Percentiles rank a stretch among this genome's conserved stretches.
Evolutionary conservation across 1,140 invertebrate genomes (phyloP).

Genomic region (Batillaria attramentaria): DNA sequence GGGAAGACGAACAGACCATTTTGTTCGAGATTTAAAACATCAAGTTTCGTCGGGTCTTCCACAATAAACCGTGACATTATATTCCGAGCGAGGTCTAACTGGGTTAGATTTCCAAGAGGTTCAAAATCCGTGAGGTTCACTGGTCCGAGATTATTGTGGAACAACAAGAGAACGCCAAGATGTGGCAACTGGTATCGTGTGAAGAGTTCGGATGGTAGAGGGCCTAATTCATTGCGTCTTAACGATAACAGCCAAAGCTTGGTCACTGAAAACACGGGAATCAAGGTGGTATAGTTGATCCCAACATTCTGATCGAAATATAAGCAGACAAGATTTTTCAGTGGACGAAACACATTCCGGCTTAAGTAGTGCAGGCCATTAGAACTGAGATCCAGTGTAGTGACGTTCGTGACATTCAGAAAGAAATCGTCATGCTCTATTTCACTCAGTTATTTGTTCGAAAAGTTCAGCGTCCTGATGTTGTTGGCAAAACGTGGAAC

Average conservation of each 20-base stretch:
- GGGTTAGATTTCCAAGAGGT: not conserved
- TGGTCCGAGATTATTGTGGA: not conserved
- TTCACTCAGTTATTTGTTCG: too few relatives aligned
- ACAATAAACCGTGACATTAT: not conserved
- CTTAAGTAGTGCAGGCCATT: not conserved
- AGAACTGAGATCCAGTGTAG: not conserved
- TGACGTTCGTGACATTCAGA: not conserved
- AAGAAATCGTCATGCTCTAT: too few relatives aligned
- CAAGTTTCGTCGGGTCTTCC: not conserved
- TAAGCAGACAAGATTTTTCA: not conserved
- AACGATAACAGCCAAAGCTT: not conserved
- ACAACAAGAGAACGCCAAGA: not conserved
- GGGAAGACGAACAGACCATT: not conserved
- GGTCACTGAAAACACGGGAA: constrained; percentile 1
- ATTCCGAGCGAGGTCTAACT: not conserved
- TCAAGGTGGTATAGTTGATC: not conserved
- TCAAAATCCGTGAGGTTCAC: not conserved
- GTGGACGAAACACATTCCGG: not conserved
- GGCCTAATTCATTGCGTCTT: not conserved
- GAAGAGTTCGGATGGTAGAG: not conserved
- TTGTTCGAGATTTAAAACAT: not conserved
- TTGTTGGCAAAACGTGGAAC: too few relatives aligned
- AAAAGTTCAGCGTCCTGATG: too few relatives aligned
- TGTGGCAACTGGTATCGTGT: not conserved
- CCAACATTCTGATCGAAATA: not conserved